phyloP scores from a whole-genome alignment of 2,113 vertebrate species.

The Physeter macrocephalus region DNA sequence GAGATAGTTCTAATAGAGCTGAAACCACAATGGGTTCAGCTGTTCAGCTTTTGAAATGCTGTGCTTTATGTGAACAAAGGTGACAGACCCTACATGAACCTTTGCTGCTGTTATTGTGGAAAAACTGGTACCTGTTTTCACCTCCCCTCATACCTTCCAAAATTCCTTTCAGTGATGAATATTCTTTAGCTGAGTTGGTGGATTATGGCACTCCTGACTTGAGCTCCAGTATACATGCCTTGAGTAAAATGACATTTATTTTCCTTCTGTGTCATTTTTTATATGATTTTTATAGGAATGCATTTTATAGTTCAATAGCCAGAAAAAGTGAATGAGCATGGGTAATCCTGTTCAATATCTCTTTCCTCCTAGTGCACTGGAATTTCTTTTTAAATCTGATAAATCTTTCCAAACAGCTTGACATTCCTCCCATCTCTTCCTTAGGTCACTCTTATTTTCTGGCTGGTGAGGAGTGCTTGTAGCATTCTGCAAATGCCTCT shows the following conservation, averaged over 20 bases:
- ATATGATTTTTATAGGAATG: not conserved
- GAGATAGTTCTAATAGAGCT: not conserved
- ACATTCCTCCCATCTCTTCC: not conserved
- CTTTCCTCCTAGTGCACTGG: not conserved
- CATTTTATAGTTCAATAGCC: not conserved
- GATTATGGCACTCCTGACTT: not conserved
- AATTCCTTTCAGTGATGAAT: not conserved
- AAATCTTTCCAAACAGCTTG: not conserved
- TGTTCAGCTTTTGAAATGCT: not conserved
- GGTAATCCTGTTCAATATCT: not conserved
- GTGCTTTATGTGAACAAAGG: not conserved
- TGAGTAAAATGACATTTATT: not conserved
- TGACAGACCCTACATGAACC: not conserved
- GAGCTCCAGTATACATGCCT: not conserved
- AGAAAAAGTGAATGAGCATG: not conserved
- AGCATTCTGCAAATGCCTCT: not conserved
- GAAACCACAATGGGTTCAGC: not conserved
- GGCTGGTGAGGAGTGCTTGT: not conserved
- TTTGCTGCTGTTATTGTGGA: not conserved
- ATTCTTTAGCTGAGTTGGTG: not conserved
- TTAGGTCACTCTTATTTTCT: not conserved
- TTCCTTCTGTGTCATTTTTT: not conserved
- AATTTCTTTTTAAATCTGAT: not conserved
- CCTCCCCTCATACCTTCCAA: not conserved
- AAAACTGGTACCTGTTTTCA: not conserved